phyloP scores from a whole-genome alignment of 2,888 invertebrate genomes.

The Lasioglossum figueresi region DNA sequence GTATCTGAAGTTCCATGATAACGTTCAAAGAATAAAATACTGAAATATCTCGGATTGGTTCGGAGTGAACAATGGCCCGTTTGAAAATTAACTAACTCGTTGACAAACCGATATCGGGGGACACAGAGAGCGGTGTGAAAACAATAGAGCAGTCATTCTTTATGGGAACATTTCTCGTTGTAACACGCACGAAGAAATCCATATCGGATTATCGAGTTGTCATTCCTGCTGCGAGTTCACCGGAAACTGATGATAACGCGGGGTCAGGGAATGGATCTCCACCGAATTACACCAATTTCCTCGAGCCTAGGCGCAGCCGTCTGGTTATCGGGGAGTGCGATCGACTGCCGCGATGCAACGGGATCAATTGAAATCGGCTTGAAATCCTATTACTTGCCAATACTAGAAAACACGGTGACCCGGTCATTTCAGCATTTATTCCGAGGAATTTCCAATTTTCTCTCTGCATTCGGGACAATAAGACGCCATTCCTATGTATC shows the following conservation, averaged over 20 bases:
- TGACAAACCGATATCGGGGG: not conserved
- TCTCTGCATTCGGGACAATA: slow-evolving; percentile 17
- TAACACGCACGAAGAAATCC: slow-evolving; percentile 37
- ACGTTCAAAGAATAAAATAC: not conserved
- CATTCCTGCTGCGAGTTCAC: slow-evolving; percentile 41
- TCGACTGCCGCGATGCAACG: slow-evolving; percentile 61
- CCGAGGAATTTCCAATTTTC: slow-evolving; percentile 35
- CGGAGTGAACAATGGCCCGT: not conserved
- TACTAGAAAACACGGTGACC: slow-evolving; percentile 40
- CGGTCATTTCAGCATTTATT: slow-evolving; percentile 52
- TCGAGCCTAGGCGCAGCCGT: slow-evolving; percentile 38
- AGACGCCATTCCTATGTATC: slow-evolving; percentile 16
- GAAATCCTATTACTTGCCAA: slow-evolving; percentile 52
- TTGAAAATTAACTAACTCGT: not conserved
- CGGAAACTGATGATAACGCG: slow-evolving; percentile 62
- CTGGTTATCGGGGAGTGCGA: slow-evolving; percentile 57
- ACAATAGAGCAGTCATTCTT: not conserved
- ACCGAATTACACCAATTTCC: slow-evolving; percentile 70
- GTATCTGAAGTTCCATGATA: too few relatives aligned
- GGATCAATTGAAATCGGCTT: slow-evolving; percentile 60
- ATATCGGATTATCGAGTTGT: slow-evolving; percentile 50
- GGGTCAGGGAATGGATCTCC: slow-evolving; percentile 55
- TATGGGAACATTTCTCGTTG: not conserved
- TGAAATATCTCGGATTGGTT: not conserved
- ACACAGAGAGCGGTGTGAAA: not conserved